Evolutionary conservation across 1,140 invertebrate species (phyloP), one percentile per base, ranked within the genome.

Genomic region (Notospermus geniculatus): DNA sequence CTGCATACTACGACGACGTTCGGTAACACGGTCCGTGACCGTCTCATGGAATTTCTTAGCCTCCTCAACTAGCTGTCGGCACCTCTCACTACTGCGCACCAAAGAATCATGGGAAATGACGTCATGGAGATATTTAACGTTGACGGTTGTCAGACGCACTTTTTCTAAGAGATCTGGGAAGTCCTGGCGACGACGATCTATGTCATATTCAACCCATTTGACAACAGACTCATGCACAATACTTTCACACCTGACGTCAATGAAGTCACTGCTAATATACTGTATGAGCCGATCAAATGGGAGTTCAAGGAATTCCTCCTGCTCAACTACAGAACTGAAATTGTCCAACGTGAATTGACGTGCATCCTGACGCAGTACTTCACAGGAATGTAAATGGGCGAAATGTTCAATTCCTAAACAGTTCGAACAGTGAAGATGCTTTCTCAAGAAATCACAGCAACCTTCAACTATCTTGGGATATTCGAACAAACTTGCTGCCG

Each of bases 341-440:
- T 82, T 79, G 56, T 82, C 79, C 23, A 81, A 54, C n/a, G 70
- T 71, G 71, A 66, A 80, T 57, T 76, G 65, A 55, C 70, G 64
- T 15, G 78, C 71, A 52, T 72, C 68, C n/a, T 73, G 65, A 54
- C 74, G 71, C 9, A 84, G 65, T 45, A 73, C 66, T 52, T 75
- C 66, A 64, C 78, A 78, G 11, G 71, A 71, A 70, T 82, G 77
- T 27, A 81, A 60, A 17, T 74, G 70, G 60, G 82, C 82, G 64
- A 80, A 79, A 29, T 73, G 63, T 57, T 82, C 74, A 46, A 82
- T 82, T 17, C 78, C 77, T 36, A 84, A 64, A 65, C 80, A 83
- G 60, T 81, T 84, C 29, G 74, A 75, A n/a, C 75, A 65, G 62
- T 79, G 76, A 11, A 84, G 69, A 62, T 82, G 75, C n/a, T 66